These are phyloP conservation scores for Bombus ignitus DNA, from an alignment of 1,140 invertebrate genomes.

Conservation along the genomic window DNA sequence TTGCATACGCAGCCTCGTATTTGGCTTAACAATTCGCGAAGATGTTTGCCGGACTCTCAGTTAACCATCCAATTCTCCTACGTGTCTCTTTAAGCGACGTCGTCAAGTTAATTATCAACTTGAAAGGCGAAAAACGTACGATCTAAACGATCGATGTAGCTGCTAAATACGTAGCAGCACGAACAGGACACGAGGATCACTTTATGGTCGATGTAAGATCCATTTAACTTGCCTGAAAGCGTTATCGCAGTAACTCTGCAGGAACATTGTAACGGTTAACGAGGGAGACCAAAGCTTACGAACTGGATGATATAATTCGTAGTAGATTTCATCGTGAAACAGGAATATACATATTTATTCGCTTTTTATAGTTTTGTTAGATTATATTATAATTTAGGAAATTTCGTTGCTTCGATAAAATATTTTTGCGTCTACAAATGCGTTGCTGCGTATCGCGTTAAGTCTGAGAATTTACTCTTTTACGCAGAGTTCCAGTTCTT, in stretches of 20 bases:
- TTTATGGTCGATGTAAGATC: slow-evolving; percentile 15
- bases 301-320: slow-evolving; percentile 31
- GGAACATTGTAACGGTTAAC: slow-evolving; percentile 36
- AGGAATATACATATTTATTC: no score
- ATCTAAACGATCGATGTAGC: not conserved
- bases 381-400: not conserved
- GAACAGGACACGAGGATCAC: not conserved
- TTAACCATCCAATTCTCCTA: not conserved
- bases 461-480: no score
- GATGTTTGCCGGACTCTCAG: not conserved
- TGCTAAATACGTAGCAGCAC: not conserved
- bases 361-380: no score
- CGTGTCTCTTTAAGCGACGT: not conserved
- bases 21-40: slow-evolving; percentile 13
- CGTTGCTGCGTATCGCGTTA: no score
- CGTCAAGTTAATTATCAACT: not conserved
- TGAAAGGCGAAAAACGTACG: not conserved
- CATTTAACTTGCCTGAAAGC: slow-evolving; percentile 28
- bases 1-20: slow-evolving; percentile 45
- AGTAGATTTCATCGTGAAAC: not conserved
- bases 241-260: slow-evolving; percentile 23
- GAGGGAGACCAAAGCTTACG: slow-evolving; percentile 28
- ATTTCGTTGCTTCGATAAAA: not conserved
- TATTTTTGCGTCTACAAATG: not conserved
- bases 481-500: no score